Conservation (phyloP, 1,140 invertebrate genomes). For the Luehdorfia chinensis region DNA sequence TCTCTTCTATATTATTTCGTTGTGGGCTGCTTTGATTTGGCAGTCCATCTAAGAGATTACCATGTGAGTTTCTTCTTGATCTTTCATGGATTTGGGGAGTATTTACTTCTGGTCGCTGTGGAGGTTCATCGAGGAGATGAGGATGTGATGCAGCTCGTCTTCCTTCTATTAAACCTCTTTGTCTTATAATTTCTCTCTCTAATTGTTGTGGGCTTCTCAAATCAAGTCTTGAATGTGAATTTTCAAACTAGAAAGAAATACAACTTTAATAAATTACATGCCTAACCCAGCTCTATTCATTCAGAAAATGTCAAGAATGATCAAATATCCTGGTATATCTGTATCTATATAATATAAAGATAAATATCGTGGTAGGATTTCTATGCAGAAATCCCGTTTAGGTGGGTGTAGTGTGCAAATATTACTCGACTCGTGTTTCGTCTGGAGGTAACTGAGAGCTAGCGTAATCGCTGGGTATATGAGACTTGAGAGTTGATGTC, state of each 20-base stretch:
- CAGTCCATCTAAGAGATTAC: conserved; percentile 75
- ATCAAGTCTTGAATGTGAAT: conserved; percentile 64
- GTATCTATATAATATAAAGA: no score
- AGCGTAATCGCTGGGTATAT: no score
- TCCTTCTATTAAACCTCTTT: conserved; percentile 75
- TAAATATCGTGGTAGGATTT: no score
- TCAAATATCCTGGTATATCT: no score
- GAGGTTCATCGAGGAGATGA: conserved; percentile 79
- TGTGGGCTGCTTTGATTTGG: conserved; percentile 42
- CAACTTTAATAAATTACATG: no score
- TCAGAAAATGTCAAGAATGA: no score
- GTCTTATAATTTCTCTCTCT: conserved; percentile 76
- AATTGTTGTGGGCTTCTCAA: conserved; percentile 78
- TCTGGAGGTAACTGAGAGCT: no score
- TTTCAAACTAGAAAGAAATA: conserved; percentile 52
- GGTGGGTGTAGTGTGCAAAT: no score
- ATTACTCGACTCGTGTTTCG: no score
- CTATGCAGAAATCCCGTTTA: no score
- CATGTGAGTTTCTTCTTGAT: conserved; percentile 77
- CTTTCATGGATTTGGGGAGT: conserved; percentile 56
- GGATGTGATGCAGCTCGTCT: conserved; percentile 81
- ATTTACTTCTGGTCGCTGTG: conserved; percentile 55
- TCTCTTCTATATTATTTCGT: conserved; percentile 55
- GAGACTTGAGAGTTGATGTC: no score
- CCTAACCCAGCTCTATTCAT: no score